Evolutionary conservation across 2,113 vertebrate species (phyloP), one percentile per base, ranked within the genome.

Genomic region (Excalfactoria chinensis): DNA sequence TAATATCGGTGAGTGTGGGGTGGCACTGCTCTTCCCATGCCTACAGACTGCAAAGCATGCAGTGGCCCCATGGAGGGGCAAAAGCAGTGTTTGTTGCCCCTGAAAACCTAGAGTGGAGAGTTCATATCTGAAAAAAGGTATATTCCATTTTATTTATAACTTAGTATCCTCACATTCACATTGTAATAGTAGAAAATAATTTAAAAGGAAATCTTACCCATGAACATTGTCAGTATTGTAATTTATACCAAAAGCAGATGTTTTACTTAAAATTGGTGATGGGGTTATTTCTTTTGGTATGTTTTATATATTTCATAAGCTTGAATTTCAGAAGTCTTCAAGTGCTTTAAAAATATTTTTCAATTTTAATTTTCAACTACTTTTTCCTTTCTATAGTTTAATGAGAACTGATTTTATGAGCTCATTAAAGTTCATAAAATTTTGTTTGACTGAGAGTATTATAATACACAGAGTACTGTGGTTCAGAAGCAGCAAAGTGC

Each of bases 1-100:
- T 30, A 58, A 74, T 1, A 2, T 2, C 0, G 13, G 23, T 35
- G 40, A 71, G 30, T 23, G 12, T 71, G 35, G n/a, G 30, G 7
- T 62, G 35, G 32, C 58, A 35, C 23, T 48, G 26, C 43, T 86
- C 19, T 69, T 56, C 13, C 16, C 13, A 11, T 1, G 17, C 26
- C 26, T 56, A 56, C 5, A 23, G 5, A n/a, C 30, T 46, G 14
- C 40, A 88, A 44, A 44, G 23, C 26, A 58, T 16, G 30, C 16
- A 5, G 44, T 12, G 15, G 18, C 13, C 12, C 20, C 6, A 14
- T 1, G 7, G 10, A 67, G 12, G 5, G 18, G 12, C 9, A 85
- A 76, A 86, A 70, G 28, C 14, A 5, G 0, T 15, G 15, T 73
- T 59, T 59, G 13, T 4, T 63, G 13, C 9, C 2, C 51, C 0